phyloP scores from a whole-genome alignment of 1,140 invertebrate species.

The Heliothis virescens region DNA sequence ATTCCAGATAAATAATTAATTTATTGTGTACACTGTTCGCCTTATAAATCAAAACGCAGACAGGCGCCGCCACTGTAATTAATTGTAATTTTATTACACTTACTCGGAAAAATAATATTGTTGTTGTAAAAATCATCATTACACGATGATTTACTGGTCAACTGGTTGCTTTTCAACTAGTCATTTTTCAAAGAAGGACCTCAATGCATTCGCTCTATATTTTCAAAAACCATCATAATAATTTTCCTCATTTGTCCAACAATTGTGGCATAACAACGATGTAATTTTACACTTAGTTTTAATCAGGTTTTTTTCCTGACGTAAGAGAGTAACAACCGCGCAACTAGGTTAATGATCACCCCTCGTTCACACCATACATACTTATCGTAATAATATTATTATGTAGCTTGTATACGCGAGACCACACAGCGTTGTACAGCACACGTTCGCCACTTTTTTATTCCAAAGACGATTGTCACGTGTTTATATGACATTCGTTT shows the following conservation, averaged over 20 bases:
- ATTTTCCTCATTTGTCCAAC: background rate
- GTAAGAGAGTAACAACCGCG: slow-evolving; percentile 40
- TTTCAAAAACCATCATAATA: background rate
- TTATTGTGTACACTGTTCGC: too few species aligned
- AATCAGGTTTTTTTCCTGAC: slow-evolving; percentile 37
- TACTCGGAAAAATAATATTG: background rate
- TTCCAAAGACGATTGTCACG: slow-evolving; percentile 14
- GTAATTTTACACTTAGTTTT: slow-evolving; percentile 31
- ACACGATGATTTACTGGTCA: too few species aligned
- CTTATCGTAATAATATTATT: slow-evolving; percentile 41
- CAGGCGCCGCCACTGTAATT: background rate
- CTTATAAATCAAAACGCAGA: background rate
- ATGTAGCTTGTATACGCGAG: slow-evolving; percentile 15
- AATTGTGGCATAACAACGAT: background rate
- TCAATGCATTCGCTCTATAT: too few species aligned
- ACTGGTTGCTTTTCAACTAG: background rate
- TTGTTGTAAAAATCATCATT: too few species aligned
- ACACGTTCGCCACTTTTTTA: slow-evolving; percentile 3
- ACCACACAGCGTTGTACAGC: background rate
- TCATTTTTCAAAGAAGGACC: too few species aligned
- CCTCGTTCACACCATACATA: slow-evolving; percentile 40
- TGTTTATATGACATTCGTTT: slow-evolving; percentile 16
- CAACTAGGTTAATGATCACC: slow-evolving; percentile 45
- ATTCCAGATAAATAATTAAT: background rate
- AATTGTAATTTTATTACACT: slow-evolving; percentile 7